Evolutionary conservation across 2,888 invertebrate genomes (phyloP), one percentile per base, ranked within the genome.

Genomic region (Polyommatus iphigenia): DNA sequence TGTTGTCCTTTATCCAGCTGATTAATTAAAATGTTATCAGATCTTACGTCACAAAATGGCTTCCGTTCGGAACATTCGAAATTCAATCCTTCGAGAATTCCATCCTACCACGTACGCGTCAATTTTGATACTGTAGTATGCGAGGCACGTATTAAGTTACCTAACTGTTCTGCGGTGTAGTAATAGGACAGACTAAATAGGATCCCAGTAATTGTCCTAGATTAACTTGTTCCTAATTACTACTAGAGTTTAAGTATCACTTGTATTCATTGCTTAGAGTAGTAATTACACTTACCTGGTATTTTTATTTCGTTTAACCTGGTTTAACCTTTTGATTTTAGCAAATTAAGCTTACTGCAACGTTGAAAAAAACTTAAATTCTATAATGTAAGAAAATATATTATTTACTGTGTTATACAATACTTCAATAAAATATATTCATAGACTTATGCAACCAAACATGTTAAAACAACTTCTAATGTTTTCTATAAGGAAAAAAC

Each of bases 61-160:
- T 72, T 75, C 75, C 75, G 15, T 75, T 50, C 75, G 75, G 18
- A 54, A 18, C 75, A 15, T 75, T 50, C 75, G 75, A 75, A 75
- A 75, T 75, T 29, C 75, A 50, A 75, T 50, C 73, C 73, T 36
- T 46, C 62, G 62, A 78, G 78, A 72, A 78, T 78, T 73, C 36
- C 78, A 59, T 78, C 72, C 73, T 62, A 76, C 67, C 77, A 77
- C 59, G 71, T 75, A 80, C 75, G 80, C 82, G 82, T 82, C 81
- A 81, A 82, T 81, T 82, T 80, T 81, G 80, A 79, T 73, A 62
- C 83, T 84, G 82, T 83, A 86, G 85, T 83, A 92, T 89, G 89
- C 91, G 82, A 85, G 86, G 88, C 92, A 92, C 91, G 92, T 91
- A 85, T 85, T 85, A 86, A 86, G 90, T 91, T 89, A 88, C 89